phyloP scores from a whole-genome alignment of 2,888 invertebrate genomes.

The Trachelus troglodyta region DNA sequence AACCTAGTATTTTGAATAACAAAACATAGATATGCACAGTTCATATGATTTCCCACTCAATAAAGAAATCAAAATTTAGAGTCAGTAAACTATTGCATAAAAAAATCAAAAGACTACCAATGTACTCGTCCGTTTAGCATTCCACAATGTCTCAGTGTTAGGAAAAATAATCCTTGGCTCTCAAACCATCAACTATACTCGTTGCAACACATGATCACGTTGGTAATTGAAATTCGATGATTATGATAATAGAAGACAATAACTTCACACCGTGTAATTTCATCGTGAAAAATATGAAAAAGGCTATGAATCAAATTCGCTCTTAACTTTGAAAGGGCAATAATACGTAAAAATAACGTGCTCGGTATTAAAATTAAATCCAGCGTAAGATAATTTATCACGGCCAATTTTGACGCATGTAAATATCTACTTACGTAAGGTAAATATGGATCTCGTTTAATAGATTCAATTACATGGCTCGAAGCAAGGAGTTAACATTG shows the following conservation, averaged over 20 bases:
- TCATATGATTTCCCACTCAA: neutral
- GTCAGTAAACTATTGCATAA: neutral
- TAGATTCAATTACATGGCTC: too few relatives aligned
- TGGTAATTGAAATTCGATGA: neutral
- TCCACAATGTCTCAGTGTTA: neutral
- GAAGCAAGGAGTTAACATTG: neutral
- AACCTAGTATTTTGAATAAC: neutral
- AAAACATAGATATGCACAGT: neutral
- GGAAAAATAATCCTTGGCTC: neutral
- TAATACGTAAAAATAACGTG: neutral
- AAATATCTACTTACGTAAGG: too few relatives aligned
- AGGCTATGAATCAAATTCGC: too few relatives aligned
- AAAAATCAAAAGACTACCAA: neutral
- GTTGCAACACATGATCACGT: neutral
- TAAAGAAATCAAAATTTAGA: neutral
- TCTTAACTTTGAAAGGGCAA: too few relatives aligned
- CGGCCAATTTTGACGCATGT: too few relatives aligned
- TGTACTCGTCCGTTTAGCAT: neutral
- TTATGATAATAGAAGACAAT: neutral
- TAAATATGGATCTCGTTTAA: too few relatives aligned
- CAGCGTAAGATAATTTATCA: too few relatives aligned
- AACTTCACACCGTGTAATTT: neutral
- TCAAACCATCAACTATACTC: neutral
- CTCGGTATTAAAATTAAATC: neutral
- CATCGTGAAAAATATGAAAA: neutral